Base-by-base conservation (phyloP, 1,140 invertebrate genomes). In the Adelges cooleyi region DNA sequence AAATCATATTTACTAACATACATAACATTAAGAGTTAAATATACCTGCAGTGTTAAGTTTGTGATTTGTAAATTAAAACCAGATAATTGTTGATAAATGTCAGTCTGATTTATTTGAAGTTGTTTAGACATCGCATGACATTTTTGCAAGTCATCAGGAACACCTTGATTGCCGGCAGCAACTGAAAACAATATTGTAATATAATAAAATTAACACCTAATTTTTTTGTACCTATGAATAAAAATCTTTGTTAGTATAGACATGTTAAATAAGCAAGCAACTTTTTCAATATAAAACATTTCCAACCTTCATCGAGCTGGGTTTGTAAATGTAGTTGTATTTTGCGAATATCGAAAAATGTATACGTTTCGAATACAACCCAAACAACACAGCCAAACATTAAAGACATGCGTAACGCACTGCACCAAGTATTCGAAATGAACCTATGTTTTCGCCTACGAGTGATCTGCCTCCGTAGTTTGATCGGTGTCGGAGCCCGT, bases 331-430 rank as follows among this genome's bases (percentile, higher is more conserved):
- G 80, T 10, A 80, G 80, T 54, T 84, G 80, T 73, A 85, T 83
- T 67, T 84, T 77, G 69, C 82, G 77, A 27, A 84, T 81, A 70
- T 85, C 83, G 33, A 84, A 80, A 71, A 85, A 84, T 3, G 84
- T 76, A 82, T 83, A 85, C 65, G 84, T 77, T 38, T 84, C 79
- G 40, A 82, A 81, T 6, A 62, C 77, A 18, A 84, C 77, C 67
- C 81, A 82, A 6, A 81, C 78, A 68, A 82, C 81, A 25, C 82
- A 76, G 10, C 83, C 77, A 65, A 83, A 77, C n/a, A 78, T 80
- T 23, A 80, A 78, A 67, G 82, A 84, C n/a, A 81, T 79, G 27
- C 80, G 77, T 20, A 83, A 69, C 56, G 76, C 56, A 75, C 74
- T 3, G 74, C 73, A 69, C 77, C 80, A 29, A 70, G 67, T 46